A percentile compares a stretch with the other conserved stretches of the same genome.
Conservation (phyloP, 2,113 vertebrate species). For the Anhinga rufa region DNA sequence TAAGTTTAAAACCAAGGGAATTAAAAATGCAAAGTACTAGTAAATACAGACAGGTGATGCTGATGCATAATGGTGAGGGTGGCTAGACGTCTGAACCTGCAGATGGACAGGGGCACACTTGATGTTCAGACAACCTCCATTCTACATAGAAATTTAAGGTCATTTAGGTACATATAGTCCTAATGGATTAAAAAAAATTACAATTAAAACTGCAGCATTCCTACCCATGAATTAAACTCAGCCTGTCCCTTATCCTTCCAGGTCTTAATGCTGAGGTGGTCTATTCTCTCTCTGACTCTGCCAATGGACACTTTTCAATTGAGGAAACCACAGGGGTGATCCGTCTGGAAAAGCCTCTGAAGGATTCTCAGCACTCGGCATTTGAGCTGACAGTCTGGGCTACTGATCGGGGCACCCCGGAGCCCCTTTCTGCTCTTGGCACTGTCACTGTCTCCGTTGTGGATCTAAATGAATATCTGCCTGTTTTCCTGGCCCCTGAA, state of each 20-base stretch:
- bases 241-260: slow-evolving; percentile 43
- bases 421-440: slow-evolving; percentile 79
- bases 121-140: background rate
- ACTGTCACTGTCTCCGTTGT: slow-evolving; percentile 85
- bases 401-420: slow-evolving; percentile 82
- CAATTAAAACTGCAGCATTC: background rate
- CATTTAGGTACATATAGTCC: background rate
- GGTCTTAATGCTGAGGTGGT: slow-evolving; percentile 89
- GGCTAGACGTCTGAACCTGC: background rate
- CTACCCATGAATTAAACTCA: background rate
- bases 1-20: background rate
- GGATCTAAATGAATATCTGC: slow-evolving; percentile 88
- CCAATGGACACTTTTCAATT: slow-evolving; percentile 86
- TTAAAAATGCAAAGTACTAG: background rate
- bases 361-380: slow-evolving; percentile 61
- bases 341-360: slow-evolving; percentile 85
- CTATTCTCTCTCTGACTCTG: slow-evolving; percentile 83
- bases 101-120: background rate
- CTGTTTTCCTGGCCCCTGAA: slow-evolving; percentile 84
- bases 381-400: slow-evolving; percentile 89
- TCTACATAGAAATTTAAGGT: background rate
- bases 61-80: background rate
- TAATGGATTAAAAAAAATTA: background rate
- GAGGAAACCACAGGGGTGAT: slow-evolving; percentile 90
- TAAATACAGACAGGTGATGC: background rate